These are phyloP conservation scores for Columba livia DNA, from an alignment of 2,113 vertebrate species.

Conservation along the genomic window DNA sequence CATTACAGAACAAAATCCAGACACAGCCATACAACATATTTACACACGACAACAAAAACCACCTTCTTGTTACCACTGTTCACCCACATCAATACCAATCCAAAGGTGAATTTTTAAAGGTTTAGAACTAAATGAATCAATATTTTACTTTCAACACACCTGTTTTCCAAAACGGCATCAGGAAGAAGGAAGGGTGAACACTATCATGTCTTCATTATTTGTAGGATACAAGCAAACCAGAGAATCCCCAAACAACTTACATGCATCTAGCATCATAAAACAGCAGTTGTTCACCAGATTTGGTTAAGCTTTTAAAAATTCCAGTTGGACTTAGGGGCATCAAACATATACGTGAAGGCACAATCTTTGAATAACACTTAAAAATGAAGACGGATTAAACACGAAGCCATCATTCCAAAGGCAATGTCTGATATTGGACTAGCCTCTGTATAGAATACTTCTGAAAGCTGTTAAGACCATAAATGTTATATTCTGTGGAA, in stretches of 20 bases:
- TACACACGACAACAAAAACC: not conserved
- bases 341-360: fast-evolving
- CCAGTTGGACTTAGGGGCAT: not conserved
- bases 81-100: not conserved
- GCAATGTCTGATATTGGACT: not conserved
- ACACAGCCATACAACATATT: not conserved
- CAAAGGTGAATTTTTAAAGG: not conserved
- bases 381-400: not conserved
- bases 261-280: not conserved
- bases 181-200: not conserved
- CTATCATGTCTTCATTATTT: not conserved
- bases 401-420: not conserved
- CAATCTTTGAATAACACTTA: not conserved
- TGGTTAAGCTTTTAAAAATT: not conserved
- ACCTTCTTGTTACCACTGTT: not conserved
- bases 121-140: not conserved
- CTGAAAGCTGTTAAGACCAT: not conserved
- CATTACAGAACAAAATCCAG: not conserved
- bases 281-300: not conserved
- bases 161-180: not conserved
- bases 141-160: not conserved
- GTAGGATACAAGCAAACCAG: not conserved
- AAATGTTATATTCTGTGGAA: not conserved
- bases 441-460: too few species aligned
- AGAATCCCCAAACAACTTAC: not conserved